These are phyloP conservation scores for Oscheius sp. DNA, from an alignment of 1,140 invertebrate genomes.

Conservation along the genomic window DNA sequence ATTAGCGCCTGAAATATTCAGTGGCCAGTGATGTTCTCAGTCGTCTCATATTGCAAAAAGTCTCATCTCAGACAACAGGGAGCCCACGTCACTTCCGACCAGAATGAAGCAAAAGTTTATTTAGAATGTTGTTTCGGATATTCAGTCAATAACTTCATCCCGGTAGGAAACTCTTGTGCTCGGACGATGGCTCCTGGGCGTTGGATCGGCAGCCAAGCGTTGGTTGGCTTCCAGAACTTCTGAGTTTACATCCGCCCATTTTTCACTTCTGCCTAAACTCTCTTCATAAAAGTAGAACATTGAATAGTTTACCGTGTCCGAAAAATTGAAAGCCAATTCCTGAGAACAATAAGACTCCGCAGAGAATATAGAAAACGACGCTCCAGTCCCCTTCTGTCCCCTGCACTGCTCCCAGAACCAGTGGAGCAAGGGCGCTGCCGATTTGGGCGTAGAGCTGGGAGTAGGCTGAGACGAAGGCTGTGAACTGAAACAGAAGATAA, in stretches of 20 bases:
- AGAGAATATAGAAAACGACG: constrained; percentile 33
- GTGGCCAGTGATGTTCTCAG: too few species aligned
- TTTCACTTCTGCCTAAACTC: constrained; percentile 20
- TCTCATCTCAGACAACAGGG: too few species aligned
- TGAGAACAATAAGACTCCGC: constrained; percentile 14
- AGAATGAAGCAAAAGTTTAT: too few species aligned
- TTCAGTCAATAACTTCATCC: too few species aligned
- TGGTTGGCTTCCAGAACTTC: not conserved
- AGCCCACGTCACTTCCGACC: too few species aligned
- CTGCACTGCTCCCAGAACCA: constrained; percentile 30
- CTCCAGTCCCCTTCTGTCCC: constrained; percentile 26
- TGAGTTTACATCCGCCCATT: constrained; percentile 19
- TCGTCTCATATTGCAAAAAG: too few species aligned
- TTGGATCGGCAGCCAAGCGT: not conserved
- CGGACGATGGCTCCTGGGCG: not conserved
- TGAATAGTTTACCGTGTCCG: constrained; percentile 14
- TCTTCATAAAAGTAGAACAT: not conserved
- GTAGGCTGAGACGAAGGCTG: constrained; percentile 31
- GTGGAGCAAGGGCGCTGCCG: constrained; percentile 30
- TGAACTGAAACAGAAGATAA: constrained; percentile 21
- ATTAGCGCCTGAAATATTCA: too few species aligned
- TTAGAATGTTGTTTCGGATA: too few species aligned
- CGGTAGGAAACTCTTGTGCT: not conserved
- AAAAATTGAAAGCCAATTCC: constrained; percentile 38
- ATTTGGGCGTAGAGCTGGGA: constrained; percentile 36